Evolutionary conservation across 2,797 vertebrate genomes (phyloP).

Genomic region (Melanotaenia boesemani): DNA sequence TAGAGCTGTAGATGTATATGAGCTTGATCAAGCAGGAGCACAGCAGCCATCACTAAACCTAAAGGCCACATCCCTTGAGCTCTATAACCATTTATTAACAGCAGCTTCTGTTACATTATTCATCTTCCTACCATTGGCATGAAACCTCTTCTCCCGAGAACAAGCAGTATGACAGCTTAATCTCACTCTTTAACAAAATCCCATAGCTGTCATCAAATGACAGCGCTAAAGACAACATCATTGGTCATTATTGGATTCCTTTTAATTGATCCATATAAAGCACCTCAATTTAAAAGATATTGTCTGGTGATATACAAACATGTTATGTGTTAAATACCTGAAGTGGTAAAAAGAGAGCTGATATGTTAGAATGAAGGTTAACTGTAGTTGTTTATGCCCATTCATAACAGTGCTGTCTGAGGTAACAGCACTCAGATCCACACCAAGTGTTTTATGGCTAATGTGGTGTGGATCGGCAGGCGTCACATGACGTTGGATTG

Average conservation of each 20-base stretch:
- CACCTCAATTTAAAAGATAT: background rate
- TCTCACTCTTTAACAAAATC: background rate
- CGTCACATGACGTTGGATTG: slow-evolving; percentile 48
- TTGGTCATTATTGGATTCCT: too few relatives aligned
- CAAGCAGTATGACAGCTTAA: background rate
- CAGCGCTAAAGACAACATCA: too few relatives aligned
- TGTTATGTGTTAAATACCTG: background rate
- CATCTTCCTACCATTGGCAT: background rate
- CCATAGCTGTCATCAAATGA: background rate
- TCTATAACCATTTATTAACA: background rate
- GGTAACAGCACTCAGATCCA: slow-evolving; percentile 18
- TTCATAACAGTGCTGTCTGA: slow-evolving; percentile 12
- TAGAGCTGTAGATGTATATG: background rate
- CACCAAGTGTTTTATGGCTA: slow-evolving; percentile 11
- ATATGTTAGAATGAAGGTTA: background rate
- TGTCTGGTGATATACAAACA: background rate
- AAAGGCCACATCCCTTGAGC: background rate
- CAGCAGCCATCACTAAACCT: background rate
- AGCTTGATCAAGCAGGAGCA: background rate
- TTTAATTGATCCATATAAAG: too few relatives aligned
- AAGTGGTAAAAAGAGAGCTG: background rate
- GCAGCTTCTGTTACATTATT: background rate
- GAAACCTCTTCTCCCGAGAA: background rate
- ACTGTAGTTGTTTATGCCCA: background rate
- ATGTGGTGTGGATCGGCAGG: slow-evolving; percentile 16